Evolutionary conservation across 2,888 invertebrate genomes (phyloP), one percentile per base, ranked within the genome.

Genomic region (Falcaria lacertinaria): DNA sequence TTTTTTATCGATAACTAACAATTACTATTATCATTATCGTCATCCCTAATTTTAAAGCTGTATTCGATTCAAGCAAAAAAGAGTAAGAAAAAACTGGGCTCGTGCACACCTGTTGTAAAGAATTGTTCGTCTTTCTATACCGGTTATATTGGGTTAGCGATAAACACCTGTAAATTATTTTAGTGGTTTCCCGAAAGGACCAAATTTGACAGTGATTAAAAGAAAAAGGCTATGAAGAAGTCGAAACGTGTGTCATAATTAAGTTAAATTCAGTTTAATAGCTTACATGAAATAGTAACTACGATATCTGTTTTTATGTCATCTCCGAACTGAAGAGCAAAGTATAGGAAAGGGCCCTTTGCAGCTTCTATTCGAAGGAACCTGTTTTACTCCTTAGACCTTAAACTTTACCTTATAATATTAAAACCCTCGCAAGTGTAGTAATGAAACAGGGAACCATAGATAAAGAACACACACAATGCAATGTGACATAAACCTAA

Each of bases 71-170:
- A 57, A 60, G 57, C 57, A 57, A 60, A 48, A 50, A 47, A 50
- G 33, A 40, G 17, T 34, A 45, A 53, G 57, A 61, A 62, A 62
- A 57, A 47, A 44, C 41, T 52, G 55, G 72, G 65, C 80, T 67
- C 74, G 79, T 71, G 75, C 69, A 68, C 82, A 82, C 81, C 82
- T 82, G 82, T 75, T 73, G 63, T 52, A 54, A 52, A 51, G 48
- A 55, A 58, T 43, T 43, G 52, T 55, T 56, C 82, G 81, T 73
- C 81, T 14, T 35, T 83, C 81, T 63, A 64, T 57, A 47, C 57
- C 65, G 62, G 68, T 71, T 74, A 69, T 66, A 62, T 58, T 54
- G 55, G 62, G 69, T 47, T 45, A 57, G 52, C 19, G 3, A 6
- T 45, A 47, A 44, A 46, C 62, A 68, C 54, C 48, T 52, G 54